phyloP scores from a whole-genome alignment of 2,113 vertebrate genomes.

The Zosterops hypoxanthus region DNA sequence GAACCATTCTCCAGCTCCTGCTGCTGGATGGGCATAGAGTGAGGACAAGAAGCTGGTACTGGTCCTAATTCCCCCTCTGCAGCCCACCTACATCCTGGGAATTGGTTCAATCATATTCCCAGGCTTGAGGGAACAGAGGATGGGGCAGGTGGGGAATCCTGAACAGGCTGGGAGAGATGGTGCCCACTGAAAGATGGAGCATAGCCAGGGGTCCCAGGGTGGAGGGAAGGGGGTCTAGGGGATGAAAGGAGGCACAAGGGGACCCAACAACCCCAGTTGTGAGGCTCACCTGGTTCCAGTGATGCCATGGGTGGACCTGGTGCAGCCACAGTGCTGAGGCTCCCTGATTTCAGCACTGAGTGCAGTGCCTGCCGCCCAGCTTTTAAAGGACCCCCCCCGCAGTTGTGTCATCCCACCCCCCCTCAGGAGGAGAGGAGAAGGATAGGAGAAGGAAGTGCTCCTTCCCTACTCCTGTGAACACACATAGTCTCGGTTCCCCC shows the following conservation, averaged over 20 bases:
- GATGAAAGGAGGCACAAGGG: background rate
- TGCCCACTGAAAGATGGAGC: background rate
- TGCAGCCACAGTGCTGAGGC: background rate
- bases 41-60: background rate
- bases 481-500: background rate
- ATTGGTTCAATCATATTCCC: background rate
- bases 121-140: background rate
- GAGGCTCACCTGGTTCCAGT: constrained; percentile 23
- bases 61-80: background rate
- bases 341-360: background rate
- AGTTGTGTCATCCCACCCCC: background rate
- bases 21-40: background rate
- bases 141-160: background rate
- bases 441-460: constrained; percentile 24
- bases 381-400: background rate
- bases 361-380: background rate
- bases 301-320: background rate
- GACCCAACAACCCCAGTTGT: too few relatives aligned
- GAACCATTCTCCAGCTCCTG: background rate
- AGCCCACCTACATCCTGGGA: background rate
- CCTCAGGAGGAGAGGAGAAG: background rate
- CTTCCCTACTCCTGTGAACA: background rate
- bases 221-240: background rate
- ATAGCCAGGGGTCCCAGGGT: background rate
- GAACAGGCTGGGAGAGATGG: background rate